These are phyloP conservation scores for Passer montanus DNA, from an alignment of 2,113 vertebrate genomes.

Conservation along the genomic window DNA sequence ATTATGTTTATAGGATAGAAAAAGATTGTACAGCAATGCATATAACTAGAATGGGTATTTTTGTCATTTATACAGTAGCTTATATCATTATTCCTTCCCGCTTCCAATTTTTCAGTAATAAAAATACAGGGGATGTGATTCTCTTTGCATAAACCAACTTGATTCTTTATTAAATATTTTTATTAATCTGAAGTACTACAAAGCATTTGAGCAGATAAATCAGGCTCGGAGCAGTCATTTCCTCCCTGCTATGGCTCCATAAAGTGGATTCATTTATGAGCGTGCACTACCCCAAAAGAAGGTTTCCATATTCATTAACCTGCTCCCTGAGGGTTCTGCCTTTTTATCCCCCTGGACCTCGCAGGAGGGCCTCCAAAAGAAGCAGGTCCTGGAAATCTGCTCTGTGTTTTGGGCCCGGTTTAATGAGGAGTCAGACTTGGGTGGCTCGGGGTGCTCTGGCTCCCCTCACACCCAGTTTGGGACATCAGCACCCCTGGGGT, in stretches of 20 bases:
- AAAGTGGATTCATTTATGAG: constrained; percentile 46
- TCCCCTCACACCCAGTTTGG: accelerated
- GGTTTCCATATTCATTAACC: neutral
- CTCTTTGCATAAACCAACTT: constrained; percentile 73
- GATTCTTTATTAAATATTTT: constrained; percentile 78
- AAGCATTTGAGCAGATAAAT: constrained; percentile 57
- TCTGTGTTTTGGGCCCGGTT: accelerated
- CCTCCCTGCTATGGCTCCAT: constrained; percentile 38
- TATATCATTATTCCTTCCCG: constrained; percentile 64
- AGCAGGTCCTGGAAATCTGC: no score
- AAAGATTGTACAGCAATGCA: constrained; percentile 7
- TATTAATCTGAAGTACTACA: constrained; percentile 71
- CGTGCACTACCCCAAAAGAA: neutral
- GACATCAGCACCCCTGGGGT: neutral
- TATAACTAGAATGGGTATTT: constrained; percentile 53
- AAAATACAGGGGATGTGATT: constrained; percentile 72
- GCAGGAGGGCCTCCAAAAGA: neutral
- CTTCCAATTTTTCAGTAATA: constrained; percentile 73
- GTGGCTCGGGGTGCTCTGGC: accelerated
- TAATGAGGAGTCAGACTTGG: neutral
- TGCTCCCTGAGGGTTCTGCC: neutral
- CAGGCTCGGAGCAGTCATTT: constrained; percentile 18
- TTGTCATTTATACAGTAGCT: constrained; percentile 71
- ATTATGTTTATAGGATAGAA: constrained; percentile 73
- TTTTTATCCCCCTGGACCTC: accelerated